phyloP scores from a whole-genome alignment of 2,797 vertebrate genomes.

The Gallirallus australis region DNA sequence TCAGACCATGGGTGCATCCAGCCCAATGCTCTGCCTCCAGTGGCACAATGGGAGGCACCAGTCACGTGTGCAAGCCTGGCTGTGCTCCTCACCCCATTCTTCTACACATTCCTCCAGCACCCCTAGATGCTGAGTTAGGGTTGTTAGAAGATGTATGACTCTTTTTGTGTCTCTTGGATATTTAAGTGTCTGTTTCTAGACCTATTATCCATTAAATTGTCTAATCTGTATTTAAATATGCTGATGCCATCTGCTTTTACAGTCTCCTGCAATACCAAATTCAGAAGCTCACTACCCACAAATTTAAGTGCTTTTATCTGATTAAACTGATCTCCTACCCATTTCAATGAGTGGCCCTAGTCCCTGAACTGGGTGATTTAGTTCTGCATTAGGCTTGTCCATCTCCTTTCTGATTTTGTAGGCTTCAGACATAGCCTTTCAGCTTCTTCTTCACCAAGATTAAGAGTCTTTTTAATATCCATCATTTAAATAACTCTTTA shows the following conservation, averaged over 20 bases:
- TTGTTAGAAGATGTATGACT: neutral
- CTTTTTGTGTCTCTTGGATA: neutral
- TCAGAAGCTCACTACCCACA: neutral
- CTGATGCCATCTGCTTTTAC: neutral
- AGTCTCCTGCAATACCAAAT: neutral
- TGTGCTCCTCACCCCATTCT: neutral
- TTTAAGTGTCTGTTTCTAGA: neutral
- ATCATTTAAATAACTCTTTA: neutral
- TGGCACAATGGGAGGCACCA: accelerated
- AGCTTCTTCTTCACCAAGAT: neutral
- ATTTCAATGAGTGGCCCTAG: neutral
- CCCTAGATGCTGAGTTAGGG: neutral
- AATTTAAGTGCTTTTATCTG: neutral
- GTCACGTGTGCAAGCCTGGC: neutral
- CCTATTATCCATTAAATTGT: neutral
- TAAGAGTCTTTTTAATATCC: neutral
- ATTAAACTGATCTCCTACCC: neutral
- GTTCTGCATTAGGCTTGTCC: neutral
- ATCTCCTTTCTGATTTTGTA: neutral
- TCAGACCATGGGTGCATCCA: neutral
- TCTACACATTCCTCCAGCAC: neutral
- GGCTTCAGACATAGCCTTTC: neutral
- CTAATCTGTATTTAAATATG: neutral
- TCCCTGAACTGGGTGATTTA: neutral
- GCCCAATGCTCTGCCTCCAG: neutral